Evolutionary conservation across 2,113 vertebrate species (phyloP).

Genomic region (Pongo pygmaeus): DNA sequence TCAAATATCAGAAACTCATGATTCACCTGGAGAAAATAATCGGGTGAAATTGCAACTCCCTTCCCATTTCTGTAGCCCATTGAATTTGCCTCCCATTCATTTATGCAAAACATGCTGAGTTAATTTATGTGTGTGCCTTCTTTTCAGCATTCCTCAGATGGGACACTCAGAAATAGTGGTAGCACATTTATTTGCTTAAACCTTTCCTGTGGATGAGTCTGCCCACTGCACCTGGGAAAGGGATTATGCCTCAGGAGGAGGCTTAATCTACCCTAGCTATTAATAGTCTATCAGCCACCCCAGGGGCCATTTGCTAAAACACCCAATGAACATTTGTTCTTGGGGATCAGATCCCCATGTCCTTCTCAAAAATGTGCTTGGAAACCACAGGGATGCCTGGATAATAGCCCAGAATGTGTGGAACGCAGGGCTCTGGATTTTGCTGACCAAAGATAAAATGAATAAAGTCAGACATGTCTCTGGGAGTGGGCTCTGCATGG

Average conservation of each 20-base stretch:
- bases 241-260: neutral
- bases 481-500: neutral
- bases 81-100: neutral
- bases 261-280: neutral
- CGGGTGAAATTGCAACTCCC: neutral
- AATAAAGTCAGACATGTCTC: neutral
- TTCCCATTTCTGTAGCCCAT: neutral
- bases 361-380: conserved; percentile 61
- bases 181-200: conserved; percentile 1
- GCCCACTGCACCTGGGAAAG: neutral
- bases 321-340: conserved; percentile 46
- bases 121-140: neutral
- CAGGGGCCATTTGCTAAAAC: neutral
- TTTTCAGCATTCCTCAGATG: neutral
- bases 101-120: neutral
- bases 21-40: neutral
- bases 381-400: conserved; percentile 61
- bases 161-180: neutral
- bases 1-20: neutral
- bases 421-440: neutral
- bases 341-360: conserved; percentile 13
- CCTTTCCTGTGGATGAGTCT: neutral
- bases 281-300: neutral
- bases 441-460: conserved; percentile 26
- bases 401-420: conserved; percentile 66